A percentile compares a stretch with the other conserved stretches of the same genome.
Conservation (phyloP, 2,113 vertebrate species). For the Prochilodus magdalenae region DNA sequence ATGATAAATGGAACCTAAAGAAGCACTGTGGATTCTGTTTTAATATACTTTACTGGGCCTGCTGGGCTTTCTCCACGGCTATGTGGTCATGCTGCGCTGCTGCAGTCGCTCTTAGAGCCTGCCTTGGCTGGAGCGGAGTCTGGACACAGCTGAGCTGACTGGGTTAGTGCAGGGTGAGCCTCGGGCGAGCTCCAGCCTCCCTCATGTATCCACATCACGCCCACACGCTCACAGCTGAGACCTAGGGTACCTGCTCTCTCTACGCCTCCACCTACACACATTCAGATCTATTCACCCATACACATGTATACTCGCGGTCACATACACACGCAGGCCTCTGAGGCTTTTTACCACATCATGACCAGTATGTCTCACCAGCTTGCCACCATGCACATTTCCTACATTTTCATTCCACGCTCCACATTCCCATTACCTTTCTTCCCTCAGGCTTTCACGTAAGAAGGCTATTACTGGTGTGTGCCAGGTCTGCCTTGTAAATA, state of each 20-base stretch:
- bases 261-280: neutral
- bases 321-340: neutral
- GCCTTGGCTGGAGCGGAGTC: neutral
- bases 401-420: conserved; percentile 6
- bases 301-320: too few relatives aligned
- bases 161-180: conserved; percentile 4
- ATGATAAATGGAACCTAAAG: too few relatives aligned
- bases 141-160: conserved; percentile 5
- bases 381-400: neutral
- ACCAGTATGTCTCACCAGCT: neutral
- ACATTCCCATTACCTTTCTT: neutral
- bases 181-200: neutral
- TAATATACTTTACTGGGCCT: conserved; percentile 6
- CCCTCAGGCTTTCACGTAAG: neutral
- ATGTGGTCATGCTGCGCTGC: conserved; percentile 17
- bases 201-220: conserved; percentile 9
- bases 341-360: neutral
- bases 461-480: conserved; percentile 30
- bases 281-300: neutral
- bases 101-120: neutral
- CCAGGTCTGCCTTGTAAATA: conserved; percentile 12
- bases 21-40: neutral
- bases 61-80: conserved; percentile 1
- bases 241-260: conserved; percentile 6
- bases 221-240: neutral